A percentile compares a stretch with the other conserved stretches of the same genome.
Evolutionary conservation across 1,140 invertebrate species (phyloP).

Genomic region (Tachypleus tridentatus): DNA sequence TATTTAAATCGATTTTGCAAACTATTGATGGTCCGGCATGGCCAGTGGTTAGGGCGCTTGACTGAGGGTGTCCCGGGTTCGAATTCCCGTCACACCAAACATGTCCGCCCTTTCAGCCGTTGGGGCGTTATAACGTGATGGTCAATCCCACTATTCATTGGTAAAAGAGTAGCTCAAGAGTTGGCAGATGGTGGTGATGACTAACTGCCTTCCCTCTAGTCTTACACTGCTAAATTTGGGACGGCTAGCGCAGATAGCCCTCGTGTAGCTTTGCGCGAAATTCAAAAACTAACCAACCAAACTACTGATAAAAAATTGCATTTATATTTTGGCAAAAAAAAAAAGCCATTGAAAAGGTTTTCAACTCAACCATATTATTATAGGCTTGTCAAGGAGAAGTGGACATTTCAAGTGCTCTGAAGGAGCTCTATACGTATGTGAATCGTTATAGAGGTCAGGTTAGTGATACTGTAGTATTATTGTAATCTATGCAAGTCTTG

Average conservation of each 20-base stretch:
- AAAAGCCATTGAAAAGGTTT: background rate
- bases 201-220: background rate
- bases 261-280: background rate
- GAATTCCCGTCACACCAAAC: too few relatives aligned
- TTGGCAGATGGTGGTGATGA: too few relatives aligned
- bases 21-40: too few relatives aligned
- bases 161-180: too few relatives aligned
- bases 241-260: background rate
- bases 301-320: background rate
- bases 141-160: too few relatives aligned
- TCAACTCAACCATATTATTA: background rate
- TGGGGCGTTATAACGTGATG: too few relatives aligned
- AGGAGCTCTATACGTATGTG: slow-evolving; percentile 88
- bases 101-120: too few relatives aligned
- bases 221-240: background rate
- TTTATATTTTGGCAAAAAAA: slow-evolving; percentile 2
- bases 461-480: slow-evolving; percentile 29
- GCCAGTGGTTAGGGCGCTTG: too few relatives aligned
- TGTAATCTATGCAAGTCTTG: slow-evolving; percentile 4
- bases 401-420: slow-evolving; percentile 75
- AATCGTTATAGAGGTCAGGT: slow-evolving; percentile 86
- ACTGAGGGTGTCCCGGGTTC: too few relatives aligned
- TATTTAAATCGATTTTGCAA: too few relatives aligned
- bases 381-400: slow-evolving; percentile 64
- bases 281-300: background rate